Evolutionary conservation across 2,888 invertebrate genomes (phyloP).

Genomic region (Sarcophaga carnaria): DNA sequence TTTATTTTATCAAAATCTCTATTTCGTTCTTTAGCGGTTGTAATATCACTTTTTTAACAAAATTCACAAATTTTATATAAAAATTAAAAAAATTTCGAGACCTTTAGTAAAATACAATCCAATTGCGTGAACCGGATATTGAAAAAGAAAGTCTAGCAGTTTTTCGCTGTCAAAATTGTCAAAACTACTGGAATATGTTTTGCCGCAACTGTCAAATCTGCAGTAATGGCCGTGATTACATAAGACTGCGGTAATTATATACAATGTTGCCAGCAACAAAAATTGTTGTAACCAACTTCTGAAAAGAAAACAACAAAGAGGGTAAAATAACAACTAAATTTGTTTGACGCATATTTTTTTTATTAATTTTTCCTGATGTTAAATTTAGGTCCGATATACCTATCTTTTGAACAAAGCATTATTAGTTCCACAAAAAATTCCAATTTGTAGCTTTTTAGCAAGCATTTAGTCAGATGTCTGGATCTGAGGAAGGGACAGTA

Average conservation of each 20-base stretch:
- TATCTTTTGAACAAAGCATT: no score
- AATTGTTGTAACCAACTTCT: no score
- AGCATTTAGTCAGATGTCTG: no score
- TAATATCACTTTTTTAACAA: constrained; percentile 70
- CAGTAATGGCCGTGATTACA: constrained; percentile 52
- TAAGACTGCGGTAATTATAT: background rate
- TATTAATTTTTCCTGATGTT: no score
- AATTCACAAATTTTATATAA: constrained; percentile 65
- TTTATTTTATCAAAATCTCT: background rate
- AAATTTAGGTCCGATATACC: no score
- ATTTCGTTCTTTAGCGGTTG: constrained; percentile 51
- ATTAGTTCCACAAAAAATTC: no score
- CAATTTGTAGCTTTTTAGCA: no score
- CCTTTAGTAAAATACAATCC: constrained; percentile 76
- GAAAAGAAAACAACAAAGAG: no score
- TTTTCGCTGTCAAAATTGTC: constrained; percentile 70
- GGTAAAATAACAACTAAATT: no score
- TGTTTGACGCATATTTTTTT: no score
- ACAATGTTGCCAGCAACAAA: background rate
- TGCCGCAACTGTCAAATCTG: constrained; percentile 45
- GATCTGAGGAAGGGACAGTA: no score
- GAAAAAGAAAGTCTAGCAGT: constrained; percentile 77
- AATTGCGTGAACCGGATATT: constrained; percentile 80
- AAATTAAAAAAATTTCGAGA: constrained; percentile 71
- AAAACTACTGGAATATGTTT: constrained; percentile 65